Evolutionary conservation across 2,797 vertebrate genomes (phyloP), one percentile per base, ranked within the genome.

Genomic region (Rhinatrema bivittatum): DNA sequence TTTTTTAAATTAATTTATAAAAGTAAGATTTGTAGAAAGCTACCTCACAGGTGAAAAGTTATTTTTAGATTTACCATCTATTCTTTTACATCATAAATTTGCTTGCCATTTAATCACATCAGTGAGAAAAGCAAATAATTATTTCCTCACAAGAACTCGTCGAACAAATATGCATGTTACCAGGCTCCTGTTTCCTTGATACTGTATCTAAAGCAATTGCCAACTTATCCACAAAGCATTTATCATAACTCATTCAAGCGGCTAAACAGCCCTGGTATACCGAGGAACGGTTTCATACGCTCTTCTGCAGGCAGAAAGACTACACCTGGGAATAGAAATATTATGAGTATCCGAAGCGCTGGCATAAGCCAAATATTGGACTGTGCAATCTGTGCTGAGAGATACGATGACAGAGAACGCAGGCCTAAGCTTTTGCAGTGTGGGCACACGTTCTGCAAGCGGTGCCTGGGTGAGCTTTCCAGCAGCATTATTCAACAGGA

Each of bases 361-460:
- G 42, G 26, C 15, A 13, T 45, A 20, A 25, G 50, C 16, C 16
- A 17, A 14, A 35, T 50, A 24, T 28, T 49, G 7, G 17, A 44
- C 17, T 50, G 50, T 26, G 28, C 21, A 7, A 29, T 57, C 16
- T 53, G 46, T 12, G 42, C 36, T 14, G 48, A 51, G 29, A 24
- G n/a, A 46, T 45, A 41, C 13, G 30, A 50, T 25, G 32, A 40
- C 23, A 35, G 20, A 28, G 18, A 29, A 9, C 23, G 25, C n/a
- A 32, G 34, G 28, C 60, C 55, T 21, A 56, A 52, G 25, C 29
- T 52, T 32, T 19, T 59, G 27, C n/a, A 19, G 9, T 59, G 44
- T 19, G 49, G 45, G 11, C 49, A 64, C 29, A 43, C 45, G 12
- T 61, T 56, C 32, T 50, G 49, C 35, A 14, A 53, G 17, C 25